Conservation (phyloP, 1,140 invertebrate genomes). For the Colletes latitarsis region DNA sequence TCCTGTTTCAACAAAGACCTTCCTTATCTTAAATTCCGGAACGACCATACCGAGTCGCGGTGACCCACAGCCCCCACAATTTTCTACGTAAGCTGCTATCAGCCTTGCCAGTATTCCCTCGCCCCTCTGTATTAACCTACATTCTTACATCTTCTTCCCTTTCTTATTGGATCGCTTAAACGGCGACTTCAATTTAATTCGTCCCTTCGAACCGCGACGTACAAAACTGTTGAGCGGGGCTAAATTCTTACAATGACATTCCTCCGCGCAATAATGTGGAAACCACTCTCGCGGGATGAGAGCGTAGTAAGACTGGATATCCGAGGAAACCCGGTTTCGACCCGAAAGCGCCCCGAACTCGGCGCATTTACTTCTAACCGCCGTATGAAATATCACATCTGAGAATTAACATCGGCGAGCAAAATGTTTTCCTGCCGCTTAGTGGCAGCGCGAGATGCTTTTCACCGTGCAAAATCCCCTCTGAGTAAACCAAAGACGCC, state of each 20-base stretch:
- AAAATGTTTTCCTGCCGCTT: neutral
- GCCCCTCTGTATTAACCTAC: constrained; percentile 1
- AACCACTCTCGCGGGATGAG: neutral
- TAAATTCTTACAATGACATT: too few species aligned
- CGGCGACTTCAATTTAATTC: neutral
- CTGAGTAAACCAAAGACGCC: neutral
- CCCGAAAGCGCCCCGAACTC: too few species aligned
- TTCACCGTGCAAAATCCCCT: neutral
- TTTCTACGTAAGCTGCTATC: constrained; percentile 28
- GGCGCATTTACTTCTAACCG: constrained; percentile 15
- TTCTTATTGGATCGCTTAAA: neutral
- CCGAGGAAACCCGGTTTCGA: constrained; percentile 6
- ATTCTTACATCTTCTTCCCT: neutral
- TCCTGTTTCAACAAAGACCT: constrained; percentile 6
- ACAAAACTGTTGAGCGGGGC: neutral
- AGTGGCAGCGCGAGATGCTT: neutral
- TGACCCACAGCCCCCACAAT: neutral
- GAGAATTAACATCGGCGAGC: constrained; percentile 2
- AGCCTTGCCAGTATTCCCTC: neutral
- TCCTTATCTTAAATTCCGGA: constrained; percentile 16
- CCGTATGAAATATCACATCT: constrained; percentile 11
- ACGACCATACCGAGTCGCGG: neutral
- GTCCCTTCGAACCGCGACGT: neutral
- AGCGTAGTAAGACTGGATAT: neutral
- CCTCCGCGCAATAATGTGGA: neutral